Percentiles rank a stretch among this genome's conserved stretches.
Conservation (phyloP, 1,140 invertebrate species). For the Protaetia brevitarsis region DNA sequence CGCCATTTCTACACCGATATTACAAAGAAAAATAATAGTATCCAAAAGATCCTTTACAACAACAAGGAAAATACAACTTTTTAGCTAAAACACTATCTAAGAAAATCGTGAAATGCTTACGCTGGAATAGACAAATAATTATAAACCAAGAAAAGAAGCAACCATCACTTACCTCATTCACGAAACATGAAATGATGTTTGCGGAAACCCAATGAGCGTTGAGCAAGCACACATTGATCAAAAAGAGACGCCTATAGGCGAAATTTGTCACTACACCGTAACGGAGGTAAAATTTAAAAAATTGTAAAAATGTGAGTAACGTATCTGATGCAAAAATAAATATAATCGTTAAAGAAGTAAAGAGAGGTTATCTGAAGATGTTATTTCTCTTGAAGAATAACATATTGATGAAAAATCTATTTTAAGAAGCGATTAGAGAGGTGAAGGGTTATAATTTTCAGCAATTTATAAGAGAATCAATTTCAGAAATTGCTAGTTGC, state of each 20-base stretch:
- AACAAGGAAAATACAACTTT: conserved; percentile 1
- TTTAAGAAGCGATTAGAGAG: not conserved
- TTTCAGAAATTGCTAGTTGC: not conserved
- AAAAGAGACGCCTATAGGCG: not conserved
- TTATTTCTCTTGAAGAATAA: not conserved
- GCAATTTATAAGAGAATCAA: not conserved
- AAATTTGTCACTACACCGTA: not conserved
- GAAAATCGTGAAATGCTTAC: not conserved
- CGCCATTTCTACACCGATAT: not conserved
- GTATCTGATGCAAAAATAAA: not conserved
- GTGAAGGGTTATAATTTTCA: not conserved
- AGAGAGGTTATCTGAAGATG: not conserved
- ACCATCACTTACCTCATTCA: not conserved
- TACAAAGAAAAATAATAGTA: not conserved
- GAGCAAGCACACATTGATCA: not conserved
- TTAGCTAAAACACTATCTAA: not conserved
- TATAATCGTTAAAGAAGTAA: not conserved
- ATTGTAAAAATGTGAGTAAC: no score
- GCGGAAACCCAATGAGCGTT: no score
- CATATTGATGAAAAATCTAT: not conserved
- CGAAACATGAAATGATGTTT: not conserved
- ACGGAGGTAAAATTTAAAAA: not conserved
- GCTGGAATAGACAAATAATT: conserved; percentile 2
- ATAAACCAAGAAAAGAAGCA: not conserved
- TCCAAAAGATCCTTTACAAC: not conserved